Evolutionary conservation across 2,113 vertebrate species (phyloP).

Genomic region (Nothocercus julius): DNA sequence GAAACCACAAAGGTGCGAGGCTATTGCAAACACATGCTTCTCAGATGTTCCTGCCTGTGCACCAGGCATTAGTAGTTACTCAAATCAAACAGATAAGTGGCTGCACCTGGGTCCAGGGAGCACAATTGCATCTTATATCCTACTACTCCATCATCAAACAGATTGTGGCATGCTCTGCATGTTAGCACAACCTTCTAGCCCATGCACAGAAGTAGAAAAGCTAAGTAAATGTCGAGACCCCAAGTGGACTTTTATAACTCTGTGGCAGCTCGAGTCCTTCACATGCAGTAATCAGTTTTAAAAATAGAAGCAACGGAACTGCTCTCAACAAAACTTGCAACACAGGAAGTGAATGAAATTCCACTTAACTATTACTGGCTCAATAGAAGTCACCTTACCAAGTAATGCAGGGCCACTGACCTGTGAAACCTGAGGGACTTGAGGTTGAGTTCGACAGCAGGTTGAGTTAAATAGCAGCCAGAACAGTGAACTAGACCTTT

Average conservation of each 20-base stretch:
- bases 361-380: conserved; percentile 64
- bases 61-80: not conserved
- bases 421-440: not conserved
- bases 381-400: conserved; percentile 22
- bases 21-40: not conserved
- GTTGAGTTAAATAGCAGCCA: not conserved
- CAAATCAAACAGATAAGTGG: not conserved
- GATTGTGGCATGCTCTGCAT: not conserved
- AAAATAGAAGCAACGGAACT: conserved; percentile 76
- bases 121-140: not conserved
- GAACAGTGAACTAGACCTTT: not conserved
- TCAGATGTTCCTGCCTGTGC: not conserved
- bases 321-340: conserved; percentile 69
- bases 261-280: conserved; percentile 20
- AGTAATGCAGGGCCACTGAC: not conserved
- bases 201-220: not conserved
- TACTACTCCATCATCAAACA: not conserved
- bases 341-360: conserved; percentile 76
- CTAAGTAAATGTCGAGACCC: not conserved
- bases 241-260: conserved; percentile 23
- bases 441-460: not conserved
- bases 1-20: not conserved
- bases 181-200: not conserved
- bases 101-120: not conserved
- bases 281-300: conserved; percentile 45